Evolutionary conservation across 2,113 vertebrate genomes (phyloP), one percentile per base, ranked within the genome.

Genomic region (Erythrolamprus reginae): DNA sequence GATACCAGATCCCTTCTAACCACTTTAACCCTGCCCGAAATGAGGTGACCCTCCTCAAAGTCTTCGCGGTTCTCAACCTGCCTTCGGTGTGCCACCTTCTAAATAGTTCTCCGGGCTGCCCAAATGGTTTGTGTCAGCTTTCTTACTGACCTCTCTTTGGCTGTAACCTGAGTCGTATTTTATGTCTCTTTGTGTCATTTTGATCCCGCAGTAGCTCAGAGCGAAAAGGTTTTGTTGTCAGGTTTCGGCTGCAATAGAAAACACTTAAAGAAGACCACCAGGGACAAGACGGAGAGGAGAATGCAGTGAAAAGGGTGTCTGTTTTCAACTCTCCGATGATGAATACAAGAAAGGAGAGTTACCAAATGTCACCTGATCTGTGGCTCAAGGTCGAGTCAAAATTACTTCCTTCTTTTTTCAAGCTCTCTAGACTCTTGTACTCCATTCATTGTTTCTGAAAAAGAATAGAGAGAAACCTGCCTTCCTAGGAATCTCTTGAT

Each of bases 21-120:
- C 5, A 70, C 5, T 17, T 70, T 70, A 70, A 33, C 61, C 61
- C 33, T 70, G n/a, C 61, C n/a, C 28, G 17, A 17, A 70, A 70
- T 7, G 61, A 70, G n/a, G 13, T 19, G 61, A 70, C n/a, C 4
- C 1, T 70, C 13, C n/a, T 33, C 13, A 70, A 70, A 33, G 28
- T 15, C 61, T 70, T 70, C 33, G 12, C 2, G 6, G 61, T 17
- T n/a, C 13, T 33, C 61, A 33, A 33, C 4, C 2, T 33, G n/a
- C n/a, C 13, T 70, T 70, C 0, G 5, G n/a, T n/a, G 61, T n/a
- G 5, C n/a, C 13, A 13, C n/a, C 0, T 70, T 33, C 2, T 3
- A n/a, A 33, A 70, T 70, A 6, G 28, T 70, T 17, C n/a, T 70
- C 61, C 61, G 33, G 61, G n/a, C 61, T 70, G 13, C 61, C 61